Evolutionary conservation across 2,113 vertebrate genomes (phyloP), one percentile per base, ranked within the genome.

Genomic region (Shinisaurus crocodilurus): DNA sequence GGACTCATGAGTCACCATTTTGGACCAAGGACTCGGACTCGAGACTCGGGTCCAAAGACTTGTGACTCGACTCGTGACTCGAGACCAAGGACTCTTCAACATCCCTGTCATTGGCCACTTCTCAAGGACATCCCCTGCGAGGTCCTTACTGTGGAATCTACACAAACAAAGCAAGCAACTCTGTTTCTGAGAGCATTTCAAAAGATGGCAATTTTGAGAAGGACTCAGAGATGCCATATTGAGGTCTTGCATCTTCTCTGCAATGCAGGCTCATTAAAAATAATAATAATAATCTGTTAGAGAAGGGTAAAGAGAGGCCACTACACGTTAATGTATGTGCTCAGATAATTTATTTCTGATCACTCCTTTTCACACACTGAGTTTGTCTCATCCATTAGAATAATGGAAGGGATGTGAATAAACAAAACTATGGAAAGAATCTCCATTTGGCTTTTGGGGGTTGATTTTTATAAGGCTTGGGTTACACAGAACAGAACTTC

Each of bases 401-500:
- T 82, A 67, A 37, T 1, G 0, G 65, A 25, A 77, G 83, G 75
- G 69, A 48, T 74, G 69, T 87, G 88, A 90, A 76, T 85, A 86
- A 63, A 65, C n/a, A 82, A 85, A 90, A 20, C 69, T 20, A 0
- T 0, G 72, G 80, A 89, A 93, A 72, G 69, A 32, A 87, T 27
- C 54, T 89, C 93, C 75, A 60, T 0, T 79, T 67, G 60, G 69
- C 54, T 63, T 88, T 90, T 88, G 69, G 84, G 50, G 69, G 18
- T 89, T 87, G 80, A 10, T 88, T 95, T 89, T 94, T 90, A 13
- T 4, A 12, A 0, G 0, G 69, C 82, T 93, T 3, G 0, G 10
- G 20, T 79, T 90, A 85, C 90, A 80, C 0, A 75, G 79, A 82
- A 3, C 80, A 90, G 88, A 93, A 88, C 87, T 91, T 48, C 70